Percentiles rank a stretch among this genome's conserved stretches.
These are phyloP conservation scores for Trichonephila inaurata DNA, from an alignment of 1,140 invertebrate genomes.

Conservation along the genomic window DNA sequence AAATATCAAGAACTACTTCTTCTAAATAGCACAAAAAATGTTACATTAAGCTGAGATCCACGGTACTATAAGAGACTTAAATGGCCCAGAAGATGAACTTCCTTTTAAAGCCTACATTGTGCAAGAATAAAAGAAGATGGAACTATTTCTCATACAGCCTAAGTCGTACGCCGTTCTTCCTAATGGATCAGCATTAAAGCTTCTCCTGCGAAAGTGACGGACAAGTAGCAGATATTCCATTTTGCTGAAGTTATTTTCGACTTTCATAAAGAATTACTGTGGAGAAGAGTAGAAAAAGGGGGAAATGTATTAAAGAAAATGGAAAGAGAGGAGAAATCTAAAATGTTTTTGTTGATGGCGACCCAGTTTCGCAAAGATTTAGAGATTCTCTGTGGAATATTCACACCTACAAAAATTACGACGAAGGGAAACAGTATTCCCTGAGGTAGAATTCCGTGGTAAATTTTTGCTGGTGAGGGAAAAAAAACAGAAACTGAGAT, in stretches of 20 bases:
- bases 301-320: background rate
- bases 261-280: background rate
- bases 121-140: background rate
- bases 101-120: background rate
- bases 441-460: too few species aligned
- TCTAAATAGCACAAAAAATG: background rate
- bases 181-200: slow-evolving; percentile 6
- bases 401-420: background rate
- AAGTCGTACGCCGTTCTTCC: background rate
- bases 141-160: background rate
- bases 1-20: background rate
- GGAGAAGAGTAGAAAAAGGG: background rate
- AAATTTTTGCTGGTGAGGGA: too few species aligned
- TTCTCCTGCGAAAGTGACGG: background rate
- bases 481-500: too few species aligned
- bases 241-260: background rate
- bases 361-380: background rate
- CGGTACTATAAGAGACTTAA: background rate
- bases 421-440: background rate
- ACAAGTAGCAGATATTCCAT: background rate
- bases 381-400: background rate
- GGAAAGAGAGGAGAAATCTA: background rate
- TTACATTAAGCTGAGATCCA: background rate
- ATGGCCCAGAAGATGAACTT: background rate
- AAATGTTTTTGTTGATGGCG: background rate